These are phyloP conservation scores for Phytoseiulus persimilis DNA, from an alignment of 2,888 invertebrate species.

Conservation along the genomic window DNA sequence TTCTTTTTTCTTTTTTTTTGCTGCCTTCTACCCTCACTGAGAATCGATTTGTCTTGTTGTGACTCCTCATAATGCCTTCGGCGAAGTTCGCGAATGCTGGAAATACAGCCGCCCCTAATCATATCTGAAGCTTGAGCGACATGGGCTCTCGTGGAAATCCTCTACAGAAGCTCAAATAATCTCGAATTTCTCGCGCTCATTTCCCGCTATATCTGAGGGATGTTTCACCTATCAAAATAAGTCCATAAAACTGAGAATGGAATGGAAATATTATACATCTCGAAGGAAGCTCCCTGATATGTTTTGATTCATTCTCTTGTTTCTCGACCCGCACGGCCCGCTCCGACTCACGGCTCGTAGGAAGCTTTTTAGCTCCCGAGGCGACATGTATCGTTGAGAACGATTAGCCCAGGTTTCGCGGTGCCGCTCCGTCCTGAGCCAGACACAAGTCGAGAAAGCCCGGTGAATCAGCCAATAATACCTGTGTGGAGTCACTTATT, in stretches of 20 bases:
- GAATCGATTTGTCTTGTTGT: background rate
- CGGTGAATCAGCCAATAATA: background rate
- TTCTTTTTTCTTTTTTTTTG: background rate
- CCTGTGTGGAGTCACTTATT: background rate
- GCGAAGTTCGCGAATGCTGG: background rate
- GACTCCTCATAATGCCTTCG: background rate
- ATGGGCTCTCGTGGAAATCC: background rate
- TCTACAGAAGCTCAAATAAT: too few species aligned
- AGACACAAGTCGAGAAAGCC: background rate
- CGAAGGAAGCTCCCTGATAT: too few species aligned
- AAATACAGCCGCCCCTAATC: background rate
- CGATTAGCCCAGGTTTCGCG: background rate
- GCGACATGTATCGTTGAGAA: background rate
- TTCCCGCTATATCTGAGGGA: too few species aligned
- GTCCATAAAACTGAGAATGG: too few species aligned
- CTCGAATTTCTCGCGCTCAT: too few species aligned
- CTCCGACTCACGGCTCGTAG: too few species aligned
- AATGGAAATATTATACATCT: too few species aligned
- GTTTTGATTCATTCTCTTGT: too few species aligned
- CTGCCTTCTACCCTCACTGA: background rate
- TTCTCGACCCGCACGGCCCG: too few species aligned
- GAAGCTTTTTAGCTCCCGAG: too few species aligned
- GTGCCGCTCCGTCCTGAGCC: background rate
- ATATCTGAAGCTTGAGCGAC: background rate
- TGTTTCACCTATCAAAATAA: too few species aligned